Evolutionary conservation across 2,888 invertebrate genomes (phyloP).

Genomic region (Pristionchus entomophagus): DNA sequence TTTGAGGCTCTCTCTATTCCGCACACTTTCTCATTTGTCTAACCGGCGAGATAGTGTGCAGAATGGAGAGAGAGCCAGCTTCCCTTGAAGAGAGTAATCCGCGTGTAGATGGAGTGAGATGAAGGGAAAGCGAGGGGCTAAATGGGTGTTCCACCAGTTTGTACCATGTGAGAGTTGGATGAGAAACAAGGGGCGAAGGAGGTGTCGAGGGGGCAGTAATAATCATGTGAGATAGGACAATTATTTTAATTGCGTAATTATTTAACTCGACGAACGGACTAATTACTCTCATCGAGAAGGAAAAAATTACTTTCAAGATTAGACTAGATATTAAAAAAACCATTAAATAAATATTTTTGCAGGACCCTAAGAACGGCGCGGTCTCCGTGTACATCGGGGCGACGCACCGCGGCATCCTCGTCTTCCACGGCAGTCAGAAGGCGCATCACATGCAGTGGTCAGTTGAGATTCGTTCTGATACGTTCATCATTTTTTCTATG

Average conservation of each 20-base stretch:
- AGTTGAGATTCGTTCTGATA: slow-evolving; percentile 54
- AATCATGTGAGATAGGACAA: too few species aligned
- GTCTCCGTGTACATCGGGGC: slow-evolving; percentile 93
- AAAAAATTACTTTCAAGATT: too few species aligned
- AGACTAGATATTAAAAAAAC: neutral
- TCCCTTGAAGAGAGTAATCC: neutral
- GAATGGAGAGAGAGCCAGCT: too few species aligned
- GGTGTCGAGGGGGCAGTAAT: neutral
- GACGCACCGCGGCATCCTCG: slow-evolving; percentile 93
- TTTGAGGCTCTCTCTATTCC: too few species aligned
- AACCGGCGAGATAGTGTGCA: too few species aligned
- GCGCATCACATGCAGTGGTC: slow-evolving; percentile 95
- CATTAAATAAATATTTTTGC: slow-evolving; percentile 53
- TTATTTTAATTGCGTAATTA: too few species aligned
- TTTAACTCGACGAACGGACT: too few species aligned
- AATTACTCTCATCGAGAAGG: too few species aligned
- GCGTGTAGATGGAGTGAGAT: neutral
- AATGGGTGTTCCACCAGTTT: slow-evolving; percentile 6
- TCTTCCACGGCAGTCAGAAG: slow-evolving; percentile 92
- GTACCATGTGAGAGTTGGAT: neutral
- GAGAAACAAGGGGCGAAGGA: neutral
- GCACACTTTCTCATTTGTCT: too few species aligned
- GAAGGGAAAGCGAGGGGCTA: neutral
- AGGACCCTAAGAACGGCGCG: slow-evolving; percentile 88
- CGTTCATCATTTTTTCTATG: slow-evolving; percentile 50